Evolutionary conservation across 2,113 vertebrate species (phyloP).

Genomic region (Rostratula benghalensis): DNA sequence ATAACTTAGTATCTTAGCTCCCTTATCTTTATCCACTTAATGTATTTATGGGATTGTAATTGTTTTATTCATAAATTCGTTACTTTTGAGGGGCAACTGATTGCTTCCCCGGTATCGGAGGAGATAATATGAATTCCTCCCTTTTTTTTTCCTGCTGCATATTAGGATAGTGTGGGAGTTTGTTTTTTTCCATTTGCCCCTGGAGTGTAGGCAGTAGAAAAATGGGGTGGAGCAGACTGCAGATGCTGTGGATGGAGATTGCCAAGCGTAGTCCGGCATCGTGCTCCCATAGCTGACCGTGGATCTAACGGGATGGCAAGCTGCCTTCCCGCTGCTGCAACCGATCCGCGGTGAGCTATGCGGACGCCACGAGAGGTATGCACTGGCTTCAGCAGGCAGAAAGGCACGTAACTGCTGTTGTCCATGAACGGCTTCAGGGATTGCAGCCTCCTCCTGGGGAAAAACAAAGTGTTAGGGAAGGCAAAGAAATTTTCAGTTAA

Average conservation of each 20-base stretch:
- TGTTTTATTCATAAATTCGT: not conserved
- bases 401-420: not conserved
- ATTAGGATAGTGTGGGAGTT: not conserved
- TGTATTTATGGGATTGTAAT: not conserved
- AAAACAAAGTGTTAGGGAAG: not conserved
- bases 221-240: slow-evolving; percentile 56
- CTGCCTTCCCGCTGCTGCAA: not conserved
- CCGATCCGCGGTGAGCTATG: not conserved
- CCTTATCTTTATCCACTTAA: not conserved
- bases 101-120: not conserved
- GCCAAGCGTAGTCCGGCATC: not conserved
- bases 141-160: not conserved
- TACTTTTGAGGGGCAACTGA: not conserved
- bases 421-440: not conserved
- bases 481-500: not conserved
- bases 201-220: slow-evolving; percentile 24
- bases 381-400: not conserved
- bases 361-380: not conserved
- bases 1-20: not conserved
- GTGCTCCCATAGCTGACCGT: not conserved
- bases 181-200: slow-evolving; percentile 56
- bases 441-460: rapidly evolving
- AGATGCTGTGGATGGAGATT: slow-evolving; percentile 2
- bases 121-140: not conserved
- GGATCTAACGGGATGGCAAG: not conserved